phyloP scores from a whole-genome alignment of 2,113 vertebrate genomes.

The Eudyptes chrysolophus region DNA sequence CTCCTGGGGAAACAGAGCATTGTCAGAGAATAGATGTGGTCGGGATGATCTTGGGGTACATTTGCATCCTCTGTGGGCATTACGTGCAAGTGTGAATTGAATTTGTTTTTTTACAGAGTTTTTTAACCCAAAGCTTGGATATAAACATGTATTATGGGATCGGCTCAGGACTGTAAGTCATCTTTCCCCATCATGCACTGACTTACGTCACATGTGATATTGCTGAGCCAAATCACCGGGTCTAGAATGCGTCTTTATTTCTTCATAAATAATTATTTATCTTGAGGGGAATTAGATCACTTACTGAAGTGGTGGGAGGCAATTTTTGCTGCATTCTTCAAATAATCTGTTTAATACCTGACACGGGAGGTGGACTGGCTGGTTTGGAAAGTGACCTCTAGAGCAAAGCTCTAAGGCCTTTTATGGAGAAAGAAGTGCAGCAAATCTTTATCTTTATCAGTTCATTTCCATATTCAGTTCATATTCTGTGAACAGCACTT shows the following conservation, averaged over 20 bases:
- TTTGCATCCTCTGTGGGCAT: neutral
- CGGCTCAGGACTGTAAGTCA: neutral
- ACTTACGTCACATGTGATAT: neutral
- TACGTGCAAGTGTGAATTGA: neutral
- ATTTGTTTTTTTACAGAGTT: neutral
- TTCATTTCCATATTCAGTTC: neutral
- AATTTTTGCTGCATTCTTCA: neutral
- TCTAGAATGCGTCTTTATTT: neutral
- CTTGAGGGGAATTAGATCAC: neutral
- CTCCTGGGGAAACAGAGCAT: neutral
- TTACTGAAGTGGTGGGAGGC: neutral
- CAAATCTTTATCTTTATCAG: neutral
- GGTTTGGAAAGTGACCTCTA: neutral
- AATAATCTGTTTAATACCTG: neutral
- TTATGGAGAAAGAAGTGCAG: neutral
- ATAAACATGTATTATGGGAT: neutral
- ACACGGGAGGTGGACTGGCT: neutral
- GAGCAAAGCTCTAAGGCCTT: neutral
- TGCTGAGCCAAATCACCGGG: accelerated
- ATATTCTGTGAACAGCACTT: neutral
- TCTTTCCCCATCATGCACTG: neutral
- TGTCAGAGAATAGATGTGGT: neutral
- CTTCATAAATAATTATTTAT: neutral
- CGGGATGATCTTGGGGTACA: neutral
- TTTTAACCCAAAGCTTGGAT: neutral